Percentiles rank a stretch among this genome's conserved stretches.
Conservation (phyloP, 2,888 invertebrate species). For the Netelia fuscicornis region DNA sequence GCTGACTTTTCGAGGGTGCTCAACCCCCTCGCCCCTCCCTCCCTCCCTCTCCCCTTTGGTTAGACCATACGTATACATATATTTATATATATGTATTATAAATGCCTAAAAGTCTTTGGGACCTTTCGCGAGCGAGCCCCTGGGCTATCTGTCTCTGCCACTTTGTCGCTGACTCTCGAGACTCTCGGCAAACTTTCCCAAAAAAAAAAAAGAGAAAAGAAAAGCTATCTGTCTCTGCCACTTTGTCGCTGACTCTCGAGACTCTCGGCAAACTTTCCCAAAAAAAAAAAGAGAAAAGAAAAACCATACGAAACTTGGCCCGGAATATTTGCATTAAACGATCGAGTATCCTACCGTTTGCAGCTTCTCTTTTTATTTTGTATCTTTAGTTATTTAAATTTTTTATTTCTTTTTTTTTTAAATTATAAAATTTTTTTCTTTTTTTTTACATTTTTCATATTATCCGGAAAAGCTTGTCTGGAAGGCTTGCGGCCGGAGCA, state of each 20-base stretch:
- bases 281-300: neutral
- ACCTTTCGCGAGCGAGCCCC: conserved; percentile 10
- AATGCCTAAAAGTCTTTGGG: neutral
- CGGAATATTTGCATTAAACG: neutral
- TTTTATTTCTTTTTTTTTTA: neutral
- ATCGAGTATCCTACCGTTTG: conserved; percentile 9
- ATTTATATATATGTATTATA: neutral
- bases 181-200: conserved; percentile 26
- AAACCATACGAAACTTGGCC: neutral
- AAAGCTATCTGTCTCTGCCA: conserved; percentile 37
- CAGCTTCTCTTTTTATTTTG: neutral
- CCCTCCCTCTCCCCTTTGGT: too few species aligned
- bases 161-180: conserved; percentile 69
- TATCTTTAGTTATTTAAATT: neutral
- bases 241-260: conserved; percentile 69
- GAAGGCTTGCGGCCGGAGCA: conserved; percentile 9
- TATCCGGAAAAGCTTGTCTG: conserved; percentile 10
- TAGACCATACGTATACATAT: neutral
- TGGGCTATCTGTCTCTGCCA: conserved; percentile 34
- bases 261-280: conserved; percentile 26
- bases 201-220: neutral
- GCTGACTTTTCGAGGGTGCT: conserved; percentile 54
- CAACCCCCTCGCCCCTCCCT: conserved; percentile 1
- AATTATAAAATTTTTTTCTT: neutral
- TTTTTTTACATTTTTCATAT: neutral